phyloP scores from a whole-genome alignment of 2,113 vertebrate species.

The Dipodomys ordii region DNA sequence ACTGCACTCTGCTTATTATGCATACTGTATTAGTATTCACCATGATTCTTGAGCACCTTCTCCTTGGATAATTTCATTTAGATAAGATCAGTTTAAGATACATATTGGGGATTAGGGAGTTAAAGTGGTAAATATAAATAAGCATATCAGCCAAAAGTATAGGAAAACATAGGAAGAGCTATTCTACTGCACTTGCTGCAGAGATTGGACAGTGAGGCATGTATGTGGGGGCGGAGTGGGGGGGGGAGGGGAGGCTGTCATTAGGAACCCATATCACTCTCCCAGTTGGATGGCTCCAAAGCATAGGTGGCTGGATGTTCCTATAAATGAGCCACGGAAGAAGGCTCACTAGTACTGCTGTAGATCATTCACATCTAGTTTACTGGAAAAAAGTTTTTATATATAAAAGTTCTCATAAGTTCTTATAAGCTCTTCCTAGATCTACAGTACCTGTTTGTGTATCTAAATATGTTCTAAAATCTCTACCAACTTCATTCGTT shows the following conservation, averaged over 20 bases:
- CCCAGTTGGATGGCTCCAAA: not conserved
- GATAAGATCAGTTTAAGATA: not conserved
- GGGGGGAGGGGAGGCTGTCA: not conserved
- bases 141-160: constrained; percentile 1
- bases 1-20: not conserved
- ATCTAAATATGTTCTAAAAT: constrained; percentile 42
- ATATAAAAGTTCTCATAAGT: no score
- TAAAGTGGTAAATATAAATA: constrained; percentile 37
- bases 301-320: not conserved
- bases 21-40: not conserved
- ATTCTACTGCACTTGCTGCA: not conserved
- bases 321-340: not conserved
- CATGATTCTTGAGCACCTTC: not conserved
- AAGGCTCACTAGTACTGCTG: not conserved
- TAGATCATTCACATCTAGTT: not conserved
- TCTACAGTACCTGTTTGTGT: not conserved
- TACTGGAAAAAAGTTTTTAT: not conserved
- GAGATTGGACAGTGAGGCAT: not conserved
- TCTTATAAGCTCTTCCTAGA: not conserved
- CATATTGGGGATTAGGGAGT: not conserved
- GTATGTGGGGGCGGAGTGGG: not conserved
- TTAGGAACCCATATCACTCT: not conserved
- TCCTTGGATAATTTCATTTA: constrained; percentile 2
- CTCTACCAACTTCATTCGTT: not conserved
- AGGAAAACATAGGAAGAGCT: not conserved